Percentiles rank a stretch among this genome's conserved stretches.
These are phyloP conservation scores for Cantharis nigra DNA, from an alignment of 2,888 invertebrate genomes.

Conservation along the genomic window DNA sequence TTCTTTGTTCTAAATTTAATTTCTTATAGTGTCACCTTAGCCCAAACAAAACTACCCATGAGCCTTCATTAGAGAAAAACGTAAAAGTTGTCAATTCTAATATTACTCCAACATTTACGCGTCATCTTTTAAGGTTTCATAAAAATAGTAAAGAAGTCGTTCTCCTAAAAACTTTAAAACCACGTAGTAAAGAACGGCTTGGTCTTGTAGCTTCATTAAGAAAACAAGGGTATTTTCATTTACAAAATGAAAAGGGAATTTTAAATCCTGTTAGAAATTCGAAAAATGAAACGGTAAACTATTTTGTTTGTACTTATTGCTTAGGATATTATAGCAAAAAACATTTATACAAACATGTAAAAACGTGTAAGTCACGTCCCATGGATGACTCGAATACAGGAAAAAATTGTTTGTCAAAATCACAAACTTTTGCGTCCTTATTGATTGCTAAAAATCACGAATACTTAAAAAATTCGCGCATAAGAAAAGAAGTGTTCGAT, in stretches of 20 bases:
- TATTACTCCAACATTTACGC: too few species aligned
- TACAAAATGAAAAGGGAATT: slow-evolving; percentile 19
- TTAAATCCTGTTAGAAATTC: slow-evolving; percentile 18
- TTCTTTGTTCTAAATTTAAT: background rate
- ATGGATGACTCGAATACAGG: background rate
- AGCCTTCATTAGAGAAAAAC: background rate
- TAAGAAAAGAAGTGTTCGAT: slow-evolving; percentile 21
- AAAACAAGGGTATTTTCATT: background rate
- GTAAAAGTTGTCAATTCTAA: too few species aligned
- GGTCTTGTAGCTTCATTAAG: slow-evolving; percentile 9
- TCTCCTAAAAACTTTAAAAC: slow-evolving; percentile 11
- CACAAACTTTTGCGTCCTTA: slow-evolving; percentile 28
- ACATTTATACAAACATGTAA: slow-evolving; percentile 13
- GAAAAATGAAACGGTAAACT: slow-evolving; percentile 7
- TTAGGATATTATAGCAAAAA: slow-evolving; percentile 27
- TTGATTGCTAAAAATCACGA: slow-evolving; percentile 16
- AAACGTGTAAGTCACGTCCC: background rate
- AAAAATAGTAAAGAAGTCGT: slow-evolving; percentile 11
- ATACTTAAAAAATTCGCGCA: slow-evolving; percentile 15
- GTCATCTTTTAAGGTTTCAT: slow-evolving; percentile 21
- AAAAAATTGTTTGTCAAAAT: slow-evolving; percentile 16
- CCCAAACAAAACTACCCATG: background rate
- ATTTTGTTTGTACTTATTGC: slow-evolving; percentile 13
- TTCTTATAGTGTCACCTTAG: background rate
- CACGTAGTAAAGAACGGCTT: slow-evolving; percentile 17